Base-by-base conservation (phyloP, 2,797 vertebrate genomes). In the Myotis daubentonii region DNA sequence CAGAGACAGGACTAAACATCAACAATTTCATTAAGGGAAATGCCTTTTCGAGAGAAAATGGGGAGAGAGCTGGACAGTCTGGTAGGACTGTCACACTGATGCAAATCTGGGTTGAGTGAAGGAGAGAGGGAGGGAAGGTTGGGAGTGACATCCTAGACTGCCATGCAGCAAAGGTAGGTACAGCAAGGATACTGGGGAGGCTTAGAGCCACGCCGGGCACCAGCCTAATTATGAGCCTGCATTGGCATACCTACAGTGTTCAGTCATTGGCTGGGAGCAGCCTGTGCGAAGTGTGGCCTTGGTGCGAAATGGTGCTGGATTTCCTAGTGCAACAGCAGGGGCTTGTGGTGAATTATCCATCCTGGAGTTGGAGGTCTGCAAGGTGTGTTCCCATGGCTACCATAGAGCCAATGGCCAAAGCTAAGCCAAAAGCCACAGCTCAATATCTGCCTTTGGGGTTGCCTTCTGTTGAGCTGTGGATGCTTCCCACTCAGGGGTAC, bases 1-100 rank as follows among this genome's bases (percentile, higher is more conserved):
- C 13, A n/a, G 36, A 87, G 86, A 72, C 13, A 84, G 70, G 36
- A 62, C 84, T 75, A 66, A 70, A 76, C 66, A 53, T 1, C 33
- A 65, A 86, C 13, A 30, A 66, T 84, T 87, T 96, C 33, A 76
- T 68, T 60, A 60, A 78, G 68, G 47, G 44, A 62, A 49, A 65
- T 0, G 4, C 13, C 36, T 47, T 1, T 1, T 5, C 1, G 6
- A 22, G 55, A 57, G 91, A 70, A 92, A 47, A 30, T 10, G 55
- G 20, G 36, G 62, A 66, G 23, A 83, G 53, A 84, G 33, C 20
- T 16, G 49, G 74, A 47, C 10, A 33, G 83, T 20, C 25, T 49
- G 78, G 72, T 44, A 65, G 15, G 33, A 20, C 33, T 25, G 55
- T 38, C 10, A 55, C 44, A 4, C 19, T 47, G 68, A 53, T 33